Conservation (phyloP, 64 coral and sea anemone genomes). For the Actinia equina region DNA sequence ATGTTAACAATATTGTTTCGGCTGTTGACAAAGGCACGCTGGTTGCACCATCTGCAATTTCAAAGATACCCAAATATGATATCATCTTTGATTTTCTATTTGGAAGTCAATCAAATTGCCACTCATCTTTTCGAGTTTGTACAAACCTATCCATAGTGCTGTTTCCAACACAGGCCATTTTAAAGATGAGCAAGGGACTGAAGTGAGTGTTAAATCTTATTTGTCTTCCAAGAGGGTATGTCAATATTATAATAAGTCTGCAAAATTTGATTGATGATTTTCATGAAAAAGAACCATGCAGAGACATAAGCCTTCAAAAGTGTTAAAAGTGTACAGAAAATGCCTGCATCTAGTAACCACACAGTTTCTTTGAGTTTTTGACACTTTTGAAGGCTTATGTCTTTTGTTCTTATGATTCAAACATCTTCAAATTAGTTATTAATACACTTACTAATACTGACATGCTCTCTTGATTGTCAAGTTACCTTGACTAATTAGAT, state of each 20-base stretch:
- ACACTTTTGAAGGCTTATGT: background rate
- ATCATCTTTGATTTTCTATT: background rate
- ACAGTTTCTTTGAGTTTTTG: background rate
- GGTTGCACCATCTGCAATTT: conserved; percentile 40
- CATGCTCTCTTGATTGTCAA: background rate
- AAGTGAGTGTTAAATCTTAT: background rate
- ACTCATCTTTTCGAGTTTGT: background rate
- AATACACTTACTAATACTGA: background rate
- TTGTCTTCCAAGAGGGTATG: background rate
- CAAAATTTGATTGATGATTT: background rate
- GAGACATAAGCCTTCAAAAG: background rate
- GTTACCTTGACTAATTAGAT: background rate
- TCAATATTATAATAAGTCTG: background rate
- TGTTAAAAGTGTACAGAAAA: background rate
- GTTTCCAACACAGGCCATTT: background rate
- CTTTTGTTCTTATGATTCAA: background rate
- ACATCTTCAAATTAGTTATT: background rate
- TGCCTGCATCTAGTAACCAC: background rate
- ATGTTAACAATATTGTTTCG: conserved; percentile 47
- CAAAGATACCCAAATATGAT: background rate
- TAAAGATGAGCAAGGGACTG: background rate
- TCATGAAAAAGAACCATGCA: background rate
- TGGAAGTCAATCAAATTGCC: background rate
- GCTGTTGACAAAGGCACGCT: conserved; percentile 45
- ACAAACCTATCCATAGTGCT: background rate